A percentile compares a stretch with the other conserved stretches of the same genome.
These are phyloP conservation scores for Lepeophtheirus salmonis DNA, from an alignment of 1,140 invertebrate genomes.

Conservation along the genomic window DNA sequence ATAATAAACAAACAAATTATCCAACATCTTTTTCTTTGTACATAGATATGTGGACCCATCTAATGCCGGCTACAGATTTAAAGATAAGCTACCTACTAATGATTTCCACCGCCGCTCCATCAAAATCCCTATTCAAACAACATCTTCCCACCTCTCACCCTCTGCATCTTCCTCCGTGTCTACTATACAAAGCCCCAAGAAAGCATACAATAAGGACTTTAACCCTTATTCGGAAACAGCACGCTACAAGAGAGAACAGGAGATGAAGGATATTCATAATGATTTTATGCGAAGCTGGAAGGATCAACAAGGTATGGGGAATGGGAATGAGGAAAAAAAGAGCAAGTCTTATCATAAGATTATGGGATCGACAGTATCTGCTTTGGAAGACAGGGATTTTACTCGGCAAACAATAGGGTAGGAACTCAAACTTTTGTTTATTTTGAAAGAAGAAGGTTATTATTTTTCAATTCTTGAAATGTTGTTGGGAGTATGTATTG, in stretches of 20 bases:
- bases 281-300: background rate
- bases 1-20: no score
- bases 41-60: background rate
- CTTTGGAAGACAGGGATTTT: background rate
- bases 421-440: background rate
- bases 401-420: background rate
- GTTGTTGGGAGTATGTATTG: no score
- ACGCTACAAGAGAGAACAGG: background rate
- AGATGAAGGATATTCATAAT: background rate
- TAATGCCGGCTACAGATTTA: background rate
- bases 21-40: no score
- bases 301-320: background rate
- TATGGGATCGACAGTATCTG: background rate
- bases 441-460: no score
- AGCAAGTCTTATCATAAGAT: background rate
- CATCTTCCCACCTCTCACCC: background rate
- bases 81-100: background rate
- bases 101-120: background rate
- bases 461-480: no score
- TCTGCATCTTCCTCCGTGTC: background rate
- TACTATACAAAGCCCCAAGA: background rate
- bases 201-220: background rate
- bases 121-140: background rate
- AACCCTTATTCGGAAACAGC: background rate
- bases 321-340: background rate